These are phyloP conservation scores for Lepidostoma basale DNA, from an alignment of 1,140 invertebrate genomes.

Conservation along the genomic window DNA sequence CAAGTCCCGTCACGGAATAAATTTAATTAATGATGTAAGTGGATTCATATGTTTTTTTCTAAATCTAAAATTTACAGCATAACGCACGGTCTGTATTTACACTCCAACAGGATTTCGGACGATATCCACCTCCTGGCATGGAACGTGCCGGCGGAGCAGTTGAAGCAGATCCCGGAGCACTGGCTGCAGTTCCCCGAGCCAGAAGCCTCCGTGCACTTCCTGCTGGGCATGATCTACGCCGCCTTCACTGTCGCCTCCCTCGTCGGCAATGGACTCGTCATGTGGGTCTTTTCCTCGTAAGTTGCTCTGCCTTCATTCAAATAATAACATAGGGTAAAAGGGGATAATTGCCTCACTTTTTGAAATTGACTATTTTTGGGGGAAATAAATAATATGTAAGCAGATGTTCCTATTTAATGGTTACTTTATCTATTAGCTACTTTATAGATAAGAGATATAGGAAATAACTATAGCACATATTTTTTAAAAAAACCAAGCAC, in stretches of 20 bases:
- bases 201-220: conserved; percentile 80
- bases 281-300: conserved; percentile 86
- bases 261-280: conserved; percentile 85
- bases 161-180: conserved; percentile 79
- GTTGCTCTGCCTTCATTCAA: conserved; percentile 40
- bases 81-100: no score
- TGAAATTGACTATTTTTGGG: no score
- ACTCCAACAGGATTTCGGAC: conserved; percentile 11
- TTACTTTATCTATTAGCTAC: no score
- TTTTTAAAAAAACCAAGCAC: no score
- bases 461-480: no score
- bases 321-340: not conserved
- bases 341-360: no score
- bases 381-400: no score
- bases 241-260: conserved; percentile 79
- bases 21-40: not conserved
- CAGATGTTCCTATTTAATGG: no score
- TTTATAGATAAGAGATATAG: no score
- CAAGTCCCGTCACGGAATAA: no score
- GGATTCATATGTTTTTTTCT: no score
- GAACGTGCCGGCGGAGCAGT: conserved; percentile 77
- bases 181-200: conserved; percentile 82
- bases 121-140: conserved; percentile 69
- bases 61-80: not conserved
- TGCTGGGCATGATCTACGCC: conserved; percentile 80